These are phyloP conservation scores for Steatornis caripensis DNA, from an alignment of 2,113 vertebrate species.

Conservation along the genomic window DNA sequence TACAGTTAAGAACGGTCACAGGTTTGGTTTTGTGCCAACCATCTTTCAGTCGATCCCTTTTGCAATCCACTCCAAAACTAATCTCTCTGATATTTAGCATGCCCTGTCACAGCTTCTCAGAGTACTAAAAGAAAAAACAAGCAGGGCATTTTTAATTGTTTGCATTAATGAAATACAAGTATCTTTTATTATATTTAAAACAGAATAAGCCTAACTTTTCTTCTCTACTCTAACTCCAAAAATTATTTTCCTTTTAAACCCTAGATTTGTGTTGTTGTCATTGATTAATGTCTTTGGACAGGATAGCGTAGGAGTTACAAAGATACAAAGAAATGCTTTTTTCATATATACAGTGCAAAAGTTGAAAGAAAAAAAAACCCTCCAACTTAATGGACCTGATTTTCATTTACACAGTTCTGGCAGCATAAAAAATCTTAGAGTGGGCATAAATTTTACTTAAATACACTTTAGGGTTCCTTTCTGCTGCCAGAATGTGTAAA, in stretches of 20 bases:
- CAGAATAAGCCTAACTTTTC: not conserved
- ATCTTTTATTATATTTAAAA: not conserved
- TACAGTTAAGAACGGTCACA: not conserved
- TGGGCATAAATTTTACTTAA: conserved; percentile 22
- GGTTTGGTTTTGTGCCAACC: not conserved
- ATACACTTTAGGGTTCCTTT: not conserved
- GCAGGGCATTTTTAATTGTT: not conserved
- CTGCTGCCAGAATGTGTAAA: not conserved
- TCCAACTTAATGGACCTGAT: not conserved
- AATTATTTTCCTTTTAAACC: not conserved
- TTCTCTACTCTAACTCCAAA: not conserved
- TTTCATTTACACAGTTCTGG: not conserved
- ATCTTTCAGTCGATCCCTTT: not conserved
- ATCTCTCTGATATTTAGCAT: not conserved
- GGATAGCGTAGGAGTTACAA: not conserved
- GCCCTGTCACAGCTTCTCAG: not conserved
- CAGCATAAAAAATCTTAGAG: not conserved
- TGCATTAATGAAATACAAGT: not conserved
- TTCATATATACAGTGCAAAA: not conserved
- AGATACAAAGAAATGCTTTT: not conserved
- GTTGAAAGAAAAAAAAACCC: not conserved
- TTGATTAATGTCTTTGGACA: not conserved
- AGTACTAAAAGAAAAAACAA: not conserved
- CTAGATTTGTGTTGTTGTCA: not conserved
- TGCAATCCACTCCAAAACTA: not conserved